These are phyloP conservation scores for Philopotamus ludificatus DNA, from an alignment of 1,140 invertebrate genomes.

Conservation along the genomic window DNA sequence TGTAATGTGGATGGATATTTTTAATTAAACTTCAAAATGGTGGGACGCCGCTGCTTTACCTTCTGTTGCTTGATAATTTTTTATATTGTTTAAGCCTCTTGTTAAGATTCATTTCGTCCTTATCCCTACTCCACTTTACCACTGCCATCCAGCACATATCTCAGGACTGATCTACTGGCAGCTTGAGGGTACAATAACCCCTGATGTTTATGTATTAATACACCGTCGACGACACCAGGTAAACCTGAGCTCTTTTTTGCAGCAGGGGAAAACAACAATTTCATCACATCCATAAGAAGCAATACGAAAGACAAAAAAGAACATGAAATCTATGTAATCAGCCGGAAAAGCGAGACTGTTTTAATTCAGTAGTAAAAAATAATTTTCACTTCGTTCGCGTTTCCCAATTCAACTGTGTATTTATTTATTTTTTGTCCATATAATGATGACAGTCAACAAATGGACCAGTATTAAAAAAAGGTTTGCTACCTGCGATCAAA, in stretches of 20 bases:
- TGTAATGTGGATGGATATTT: not conserved
- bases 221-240: constrained; percentile 2
- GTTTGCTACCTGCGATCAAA: no score
- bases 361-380: no score
- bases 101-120: constrained; percentile 16
- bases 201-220: constrained; percentile 24
- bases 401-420: no score
- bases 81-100: constrained; percentile 28
- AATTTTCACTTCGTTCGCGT: no score
- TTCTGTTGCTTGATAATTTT: constrained; percentile 24
- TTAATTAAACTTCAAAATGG: constrained; percentile 1
- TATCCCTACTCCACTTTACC: not conserved
- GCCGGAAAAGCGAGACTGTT: not conserved
- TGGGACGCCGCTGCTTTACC: constrained; percentile 18
- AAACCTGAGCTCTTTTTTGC: constrained; percentile 8
- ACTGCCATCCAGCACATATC: not conserved
- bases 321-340: not conserved
- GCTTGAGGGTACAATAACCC: constrained; percentile 24
- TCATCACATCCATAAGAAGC: no score
- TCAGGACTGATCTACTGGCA: constrained; percentile 5
- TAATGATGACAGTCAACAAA: not conserved
- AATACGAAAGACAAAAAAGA: no score
- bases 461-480: no score
- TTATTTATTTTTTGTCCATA: not conserved
- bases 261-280: no score